Percentiles rank a stretch among this genome's conserved stretches.
These are phyloP conservation scores for Ceratina calcarata DNA, from an alignment of 1,140 invertebrate species.

Conservation along the genomic window DNA sequence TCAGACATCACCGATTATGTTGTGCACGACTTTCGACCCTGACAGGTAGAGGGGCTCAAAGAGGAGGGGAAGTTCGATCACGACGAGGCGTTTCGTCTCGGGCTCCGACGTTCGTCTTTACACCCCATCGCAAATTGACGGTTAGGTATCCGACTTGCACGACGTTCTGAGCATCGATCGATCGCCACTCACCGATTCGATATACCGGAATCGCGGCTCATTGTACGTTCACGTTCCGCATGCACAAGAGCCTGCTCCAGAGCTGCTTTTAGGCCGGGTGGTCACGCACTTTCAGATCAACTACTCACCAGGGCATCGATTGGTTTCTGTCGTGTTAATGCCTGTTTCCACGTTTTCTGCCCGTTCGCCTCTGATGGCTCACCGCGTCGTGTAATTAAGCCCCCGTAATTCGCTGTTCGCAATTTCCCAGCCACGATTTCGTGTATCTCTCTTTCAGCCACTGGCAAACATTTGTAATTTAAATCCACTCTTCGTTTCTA, in stretches of 20 bases:
- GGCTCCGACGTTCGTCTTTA: slow-evolving; percentile 47
- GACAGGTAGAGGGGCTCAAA: slow-evolving; percentile 15
- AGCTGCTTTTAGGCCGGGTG: slow-evolving; percentile 41
- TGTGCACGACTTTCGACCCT: slow-evolving; percentile 39
- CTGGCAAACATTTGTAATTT: slow-evolving; percentile 14
- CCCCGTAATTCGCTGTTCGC: neutral
- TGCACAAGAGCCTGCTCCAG: slow-evolving; percentile 43
- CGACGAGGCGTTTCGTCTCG: slow-evolving; percentile 55
- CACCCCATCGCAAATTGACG: slow-evolving; percentile 59
- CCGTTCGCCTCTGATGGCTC: neutral
- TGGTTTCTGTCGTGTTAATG: slow-evolving; percentile 39
- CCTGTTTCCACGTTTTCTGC: slow-evolving; percentile 23
- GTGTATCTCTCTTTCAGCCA: neutral
- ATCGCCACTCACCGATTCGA: slow-evolving; percentile 64
- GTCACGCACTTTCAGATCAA: slow-evolving; percentile 57
- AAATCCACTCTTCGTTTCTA: neutral
- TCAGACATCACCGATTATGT: slow-evolving; percentile 53
- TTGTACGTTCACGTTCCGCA: slow-evolving; percentile 13
- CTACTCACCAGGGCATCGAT: slow-evolving; percentile 44
- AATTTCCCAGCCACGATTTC: slow-evolving; percentile 6
- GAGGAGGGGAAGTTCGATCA: slow-evolving; percentile 44
- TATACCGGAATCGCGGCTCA: slow-evolving; percentile 50
- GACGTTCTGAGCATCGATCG: slow-evolving; percentile 50
- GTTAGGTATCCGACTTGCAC: slow-evolving; percentile 53
- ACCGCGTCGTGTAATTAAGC: slow-evolving; percentile 9